Evolutionary conservation across 1,140 invertebrate species (phyloP), one percentile per base, ranked within the genome.

Genomic region (Micrasema minimum): DNA sequence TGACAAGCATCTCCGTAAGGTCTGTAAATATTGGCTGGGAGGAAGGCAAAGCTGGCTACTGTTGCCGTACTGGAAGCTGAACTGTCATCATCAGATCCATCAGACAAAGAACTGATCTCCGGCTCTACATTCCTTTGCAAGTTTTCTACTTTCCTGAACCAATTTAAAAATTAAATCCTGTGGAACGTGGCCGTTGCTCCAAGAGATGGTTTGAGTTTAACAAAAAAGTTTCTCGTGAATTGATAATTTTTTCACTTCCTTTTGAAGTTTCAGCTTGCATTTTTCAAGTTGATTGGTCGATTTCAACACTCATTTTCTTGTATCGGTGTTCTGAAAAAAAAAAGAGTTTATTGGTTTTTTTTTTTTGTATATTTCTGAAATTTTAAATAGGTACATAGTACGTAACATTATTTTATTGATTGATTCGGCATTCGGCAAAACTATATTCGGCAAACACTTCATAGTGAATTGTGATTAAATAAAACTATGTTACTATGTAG

Each of bases 41-140:
- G 78, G 77, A 90, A 92, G 6, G 90, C 87, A 78, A 93, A 92
- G 75, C 90, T 92, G 6, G 85, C 87, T 0, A 88, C 89, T 0
- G 90, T 91, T 14, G 90, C 87, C 14, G 89, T 91, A 75, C 91
- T 92, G 74, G 88, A 85, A 18, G 86, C 80, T 5, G 73, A 75
- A 41, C 73, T 75, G 23, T 72, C 46, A 10, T 69, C 81, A 10
- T 78, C 80, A 67, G 80, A 82, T 2, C 79, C 80, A n/a, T 74
- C 72, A 2, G 69, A 71, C 0, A 48, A 4, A 7, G 50, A 61
- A 41, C 43, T 43, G 9, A 23, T 62, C 7, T 73, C 48, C 37
- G 61, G 50, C 53, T 61, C 48, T 11, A 22, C 38, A 26, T 23
- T 65, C 26, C 62, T 59, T 61, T 75, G 75, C 11, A 69, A 48